These are phyloP conservation scores for Bombus ignitus DNA, from an alignment of 1,140 invertebrate genomes.

Conservation along the genomic window DNA sequence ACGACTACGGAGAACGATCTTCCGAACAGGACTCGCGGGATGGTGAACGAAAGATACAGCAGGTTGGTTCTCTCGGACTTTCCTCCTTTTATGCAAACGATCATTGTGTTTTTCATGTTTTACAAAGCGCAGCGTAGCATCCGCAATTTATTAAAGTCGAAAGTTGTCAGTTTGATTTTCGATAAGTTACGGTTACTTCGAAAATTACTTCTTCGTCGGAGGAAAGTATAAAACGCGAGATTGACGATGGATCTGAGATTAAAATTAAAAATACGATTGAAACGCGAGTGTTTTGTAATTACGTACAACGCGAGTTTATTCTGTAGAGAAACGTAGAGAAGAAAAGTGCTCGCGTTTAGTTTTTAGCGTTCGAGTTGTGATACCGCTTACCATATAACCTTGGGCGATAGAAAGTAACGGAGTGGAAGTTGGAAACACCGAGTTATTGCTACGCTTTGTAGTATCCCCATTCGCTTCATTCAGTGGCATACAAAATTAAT, in stretches of 20 bases:
- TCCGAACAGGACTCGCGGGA: constrained; percentile 80
- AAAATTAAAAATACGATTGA: not conserved
- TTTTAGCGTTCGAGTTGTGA: not conserved
- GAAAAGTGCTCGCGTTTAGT: not conserved
- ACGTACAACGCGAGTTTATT: not conserved
- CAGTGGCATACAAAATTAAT: not conserved
- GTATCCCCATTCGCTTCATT: not conserved
- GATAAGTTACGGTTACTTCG: too few relatives aligned
- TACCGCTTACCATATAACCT: not conserved
- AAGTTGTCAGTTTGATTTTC: not conserved
- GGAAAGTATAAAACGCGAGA: not conserved
- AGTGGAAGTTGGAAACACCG: not conserved
- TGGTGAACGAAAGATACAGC: constrained; percentile 88
- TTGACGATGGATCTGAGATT: not conserved
- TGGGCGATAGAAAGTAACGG: not conserved
- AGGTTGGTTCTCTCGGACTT: constrained; percentile 71
- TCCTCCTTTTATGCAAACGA: too few relatives aligned
- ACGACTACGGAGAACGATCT: constrained; percentile 74
- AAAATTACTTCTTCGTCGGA: not conserved
- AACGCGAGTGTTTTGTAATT: not conserved
- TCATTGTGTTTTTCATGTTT: too few relatives aligned
- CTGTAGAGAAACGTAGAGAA: not conserved
- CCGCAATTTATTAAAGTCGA: too few relatives aligned
- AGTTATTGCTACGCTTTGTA: not conserved
- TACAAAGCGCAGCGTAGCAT: too few relatives aligned